Base-by-base conservation (phyloP, 2,888 invertebrate species). In the Idaea dimidiata region DNA sequence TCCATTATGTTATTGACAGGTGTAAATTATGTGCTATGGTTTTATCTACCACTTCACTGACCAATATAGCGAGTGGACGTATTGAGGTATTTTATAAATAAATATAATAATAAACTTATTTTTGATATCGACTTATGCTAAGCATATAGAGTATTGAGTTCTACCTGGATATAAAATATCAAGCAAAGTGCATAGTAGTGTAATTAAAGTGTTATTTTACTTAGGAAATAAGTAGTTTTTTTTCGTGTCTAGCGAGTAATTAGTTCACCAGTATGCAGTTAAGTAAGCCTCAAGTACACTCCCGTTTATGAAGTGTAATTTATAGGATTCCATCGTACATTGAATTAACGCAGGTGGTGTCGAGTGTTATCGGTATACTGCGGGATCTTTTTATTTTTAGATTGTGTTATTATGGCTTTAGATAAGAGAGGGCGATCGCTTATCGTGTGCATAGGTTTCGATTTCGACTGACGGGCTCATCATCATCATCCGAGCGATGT, bases 41-140 rank as follows among this genome's bases (percentile, higher is more conserved):
- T 57, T 64, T 70, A 70, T 68, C 66, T 63, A 55, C 32, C 63
- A 66, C 68, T 66, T 61, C 61, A 66, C 57, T 64, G 62, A 61
- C 62, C 64, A 62, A 65, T 67, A 69, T 66, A 32, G 32, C 17
- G 53, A 55, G 54, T 43, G 57, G 61, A 55, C 60, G 57, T 54
- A 65, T 17, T 63, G 16, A 60, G 60, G 54, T 62, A 54, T 24
- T 16, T 59, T 24, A 6, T 18, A 5, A 18, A 17, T 18, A 18
- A 59, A 18, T n/a, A 7, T 59, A 17, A n/a, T 18, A 58, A 58
- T 54, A 61, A 55, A 59, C 1, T 3, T 24, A 24, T 24, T 3
- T 24, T 24, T 24, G 5, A 24, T 3, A 24, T n/a, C n/a, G n/a
- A n/a, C n/a, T n/a, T n/a, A n/a, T n/a, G n/a, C n/a, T n/a, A n/a